A percentile compares a stretch with the other conserved stretches of the same genome.
Conservation (phyloP, 2,797 vertebrate genomes). For the Sarcophilus harrisii region DNA sequence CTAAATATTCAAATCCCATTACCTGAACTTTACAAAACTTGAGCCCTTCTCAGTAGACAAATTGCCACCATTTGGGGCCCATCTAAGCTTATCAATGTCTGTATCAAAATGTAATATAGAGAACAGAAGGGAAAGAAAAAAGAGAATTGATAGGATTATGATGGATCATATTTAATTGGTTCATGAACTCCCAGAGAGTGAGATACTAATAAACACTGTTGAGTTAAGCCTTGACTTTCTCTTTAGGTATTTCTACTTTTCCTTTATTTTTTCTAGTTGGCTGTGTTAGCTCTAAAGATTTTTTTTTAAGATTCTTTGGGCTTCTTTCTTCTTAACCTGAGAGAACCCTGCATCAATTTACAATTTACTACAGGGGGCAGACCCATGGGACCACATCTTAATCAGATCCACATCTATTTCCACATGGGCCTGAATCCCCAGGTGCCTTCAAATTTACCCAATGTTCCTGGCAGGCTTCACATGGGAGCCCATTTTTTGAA, state of each 20-base stretch:
- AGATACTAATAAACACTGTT: not conserved
- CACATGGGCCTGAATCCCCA: not conserved
- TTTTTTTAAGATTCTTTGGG: not conserved
- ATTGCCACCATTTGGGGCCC: not conserved
- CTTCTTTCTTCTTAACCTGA: not conserved
- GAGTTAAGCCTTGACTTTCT: not conserved
- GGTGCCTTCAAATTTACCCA: not conserved
- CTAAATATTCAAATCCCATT: not conserved
- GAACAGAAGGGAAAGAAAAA: not conserved
- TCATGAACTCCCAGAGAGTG: not conserved
- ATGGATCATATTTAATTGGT: not conserved
- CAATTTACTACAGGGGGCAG: not conserved
- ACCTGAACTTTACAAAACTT: not conserved
- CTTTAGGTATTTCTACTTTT: not conserved
- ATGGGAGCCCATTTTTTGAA: not conserved
- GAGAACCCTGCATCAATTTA: not conserved
- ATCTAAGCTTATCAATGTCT: not conserved
- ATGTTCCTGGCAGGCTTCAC: not conserved
- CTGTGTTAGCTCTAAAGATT: not conserved
- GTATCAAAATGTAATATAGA: not conserved
- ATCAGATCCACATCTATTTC: not conserved
- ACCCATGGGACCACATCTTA: not conserved
- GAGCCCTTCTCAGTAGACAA: not conserved
- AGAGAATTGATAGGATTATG: not conserved
- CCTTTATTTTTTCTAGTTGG: not conserved